Evolutionary conservation across 2,113 vertebrate genomes (phyloP), one percentile per base, ranked within the genome.

Genomic region (Mus spicilegus): DNA sequence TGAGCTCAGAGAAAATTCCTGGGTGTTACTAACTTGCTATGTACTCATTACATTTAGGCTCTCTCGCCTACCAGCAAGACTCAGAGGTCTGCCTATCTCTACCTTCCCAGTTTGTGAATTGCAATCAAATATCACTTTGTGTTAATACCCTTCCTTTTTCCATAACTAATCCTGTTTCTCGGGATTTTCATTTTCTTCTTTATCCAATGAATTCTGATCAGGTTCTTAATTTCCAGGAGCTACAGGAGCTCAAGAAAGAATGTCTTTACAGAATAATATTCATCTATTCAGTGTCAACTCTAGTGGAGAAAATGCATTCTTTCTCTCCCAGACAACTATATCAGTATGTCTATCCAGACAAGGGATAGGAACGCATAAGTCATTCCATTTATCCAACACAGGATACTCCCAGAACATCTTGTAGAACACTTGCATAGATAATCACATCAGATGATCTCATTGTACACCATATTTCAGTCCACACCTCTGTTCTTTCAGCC

Each of bases 1-100:
- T 8, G 1, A 30, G 26, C 4, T 46, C n/a, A 65, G n/a, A 28
- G 7, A 16, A 11, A 61, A 58, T 39, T 19, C 3, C 0, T 39
- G 36, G 5, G 20, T 14, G 20, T 82, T 36, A 5, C 9, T 26
- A 61, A 1, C 20, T 82, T 82, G 2, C 20, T 39, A 4, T 26
- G 11, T 3, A 30, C 7, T 42, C 24, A 26, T 63, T 63, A 17
- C 0, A 4, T 8, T 42, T 30, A 63, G 58, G 24, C 1, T 42
- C 7, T 39, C 6, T 42, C 13, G 8, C 24, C 36, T 58, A n/a
- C 7, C 12, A 12, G 11, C 33, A 63, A 63, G 81, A 61, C 33
- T 42, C 81, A 10, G 24, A 12, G 1, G 3, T 84, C 81, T 84
- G 13, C 13, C 13, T 13, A 28, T 4, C 24, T 84, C 12, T 17